Evolutionary conservation across 2,888 invertebrate species (phyloP).

Genomic region (Capitulum mitella): DNA sequence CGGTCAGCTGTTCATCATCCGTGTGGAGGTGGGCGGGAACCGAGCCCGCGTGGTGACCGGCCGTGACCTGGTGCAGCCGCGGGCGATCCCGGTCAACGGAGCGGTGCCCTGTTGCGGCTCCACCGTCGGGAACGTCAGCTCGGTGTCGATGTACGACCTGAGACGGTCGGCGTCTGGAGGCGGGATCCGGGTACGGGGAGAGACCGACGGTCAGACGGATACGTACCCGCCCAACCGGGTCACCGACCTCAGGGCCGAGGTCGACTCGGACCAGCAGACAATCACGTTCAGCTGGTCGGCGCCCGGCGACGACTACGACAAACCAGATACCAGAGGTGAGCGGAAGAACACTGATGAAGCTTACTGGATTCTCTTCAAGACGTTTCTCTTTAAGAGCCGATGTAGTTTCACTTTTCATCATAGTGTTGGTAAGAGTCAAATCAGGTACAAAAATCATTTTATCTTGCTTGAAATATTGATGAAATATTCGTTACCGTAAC

Average conservation of each 20-base stretch:
- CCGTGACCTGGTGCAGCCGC: not conserved
- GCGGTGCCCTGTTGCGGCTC: slow-evolving; percentile 39
- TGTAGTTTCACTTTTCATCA: too few relatives aligned
- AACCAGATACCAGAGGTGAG: slow-evolving; percentile 23
- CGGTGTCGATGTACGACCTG: slow-evolving; percentile 10
- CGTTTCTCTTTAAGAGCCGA: too few relatives aligned
- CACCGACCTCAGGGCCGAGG: slow-evolving; percentile 50
- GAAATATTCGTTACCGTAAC: too few relatives aligned
- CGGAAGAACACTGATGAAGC: too few relatives aligned
- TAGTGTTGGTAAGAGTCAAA: too few relatives aligned
- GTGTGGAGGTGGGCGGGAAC: slow-evolving; percentile 31
- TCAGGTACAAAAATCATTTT: too few relatives aligned
- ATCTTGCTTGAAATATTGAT: too few relatives aligned
- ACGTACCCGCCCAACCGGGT: slow-evolving; percentile 48
- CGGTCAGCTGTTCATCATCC: slow-evolving; percentile 39
- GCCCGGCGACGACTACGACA: slow-evolving; percentile 47
- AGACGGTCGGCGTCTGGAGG: slow-evolving; percentile 14
- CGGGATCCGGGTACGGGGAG: not conserved
- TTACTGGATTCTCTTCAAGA: too few relatives aligned
- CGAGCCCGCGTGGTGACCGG: slow-evolving; percentile 32
- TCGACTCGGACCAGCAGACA: slow-evolving; percentile 47
- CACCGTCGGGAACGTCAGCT: slow-evolving; percentile 26
- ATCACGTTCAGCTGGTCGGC: slow-evolving; percentile 54
- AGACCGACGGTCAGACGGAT: slow-evolving; percentile 41
- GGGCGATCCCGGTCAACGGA: slow-evolving; percentile 28